Conservation (phyloP, 2,888 invertebrate species). For the Peribatodes rhomboidaria region DNA sequence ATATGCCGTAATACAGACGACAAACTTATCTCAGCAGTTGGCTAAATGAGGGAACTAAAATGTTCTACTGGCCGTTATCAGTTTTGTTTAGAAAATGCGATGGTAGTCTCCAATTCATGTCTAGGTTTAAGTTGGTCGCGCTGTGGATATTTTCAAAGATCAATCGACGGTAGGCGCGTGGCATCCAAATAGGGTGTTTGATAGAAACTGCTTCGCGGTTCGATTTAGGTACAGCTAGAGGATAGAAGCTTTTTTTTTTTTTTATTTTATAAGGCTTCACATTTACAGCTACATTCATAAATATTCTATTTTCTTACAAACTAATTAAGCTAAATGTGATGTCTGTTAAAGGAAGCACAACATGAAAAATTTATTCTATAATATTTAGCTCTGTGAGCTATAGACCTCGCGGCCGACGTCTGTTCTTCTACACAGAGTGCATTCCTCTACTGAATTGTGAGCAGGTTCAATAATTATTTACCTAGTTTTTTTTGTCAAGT, state of each 20-base stretch:
- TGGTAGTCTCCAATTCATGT: neutral
- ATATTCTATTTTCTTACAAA: no score
- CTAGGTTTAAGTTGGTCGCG: neutral
- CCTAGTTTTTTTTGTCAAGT: no score
- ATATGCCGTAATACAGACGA: conserved; percentile 15
- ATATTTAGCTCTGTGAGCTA: no score
- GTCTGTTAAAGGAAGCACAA: no score
- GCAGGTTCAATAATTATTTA: no score
- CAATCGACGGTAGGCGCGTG: conserved; percentile 14
- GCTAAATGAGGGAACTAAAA: neutral
- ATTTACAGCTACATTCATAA: no score
- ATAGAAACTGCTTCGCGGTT: conserved; percentile 5
- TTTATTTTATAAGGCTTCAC: no score
- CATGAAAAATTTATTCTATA: no score
- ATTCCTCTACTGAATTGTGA: no score
- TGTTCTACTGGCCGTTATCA: neutral
- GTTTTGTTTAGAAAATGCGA: neutral
- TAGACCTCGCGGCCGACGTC: no score
- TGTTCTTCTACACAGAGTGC: no score
- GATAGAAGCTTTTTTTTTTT: neutral
- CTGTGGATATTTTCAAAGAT: conserved; percentile 7
- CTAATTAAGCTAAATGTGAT: no score
- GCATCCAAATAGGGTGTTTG: conserved; percentile 5
- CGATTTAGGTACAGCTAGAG: neutral
- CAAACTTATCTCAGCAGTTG: neutral